Evolutionary conservation across 2,113 vertebrate species (phyloP), one percentile per base, ranked within the genome.

Genomic region (zebrafish (Danio rerio)): DNA sequence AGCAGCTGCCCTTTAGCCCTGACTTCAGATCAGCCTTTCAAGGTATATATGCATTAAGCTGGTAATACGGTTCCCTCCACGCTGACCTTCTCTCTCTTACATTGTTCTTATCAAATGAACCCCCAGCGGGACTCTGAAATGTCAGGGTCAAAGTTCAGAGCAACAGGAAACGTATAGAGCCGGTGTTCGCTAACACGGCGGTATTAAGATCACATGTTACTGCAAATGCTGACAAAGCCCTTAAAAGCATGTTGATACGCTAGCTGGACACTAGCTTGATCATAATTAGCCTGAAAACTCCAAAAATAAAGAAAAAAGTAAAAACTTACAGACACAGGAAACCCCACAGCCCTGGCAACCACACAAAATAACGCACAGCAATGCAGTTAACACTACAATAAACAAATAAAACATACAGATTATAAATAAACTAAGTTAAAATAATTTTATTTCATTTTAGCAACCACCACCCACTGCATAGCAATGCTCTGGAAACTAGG

Each of bases 71-170:
- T 58, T 72, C 40, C 20, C 21, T 59, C 43, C n/a, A 45, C 73
- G 47, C 1, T 9, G 73, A 59, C 73, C 55, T 75, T 47, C 73
- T 75, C 55, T 75, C n/a, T 20, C 6, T 47, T 59, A 76, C 12
- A 5, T 18, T 76, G 55, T 61, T 43, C 40, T 59, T 45, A 76
- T 76, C 73, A 59, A 61, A 76, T 59, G 7, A 59, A 61, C n/a
- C n/a, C 55, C 13, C 55, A 9, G 10, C 2, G 56, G n/a, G 55
- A 75, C 42, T 13, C 40, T 75, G 42, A 75, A 75, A 59, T 76
- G 42, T 76, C n/a, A 61, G 40, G 73, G 73, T 75, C 55, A 76
- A 58, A 61, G 73, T 20, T 59, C 55, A 76, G 21, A 47, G 42
- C 42, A 75, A 47, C 6, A 42, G 7, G 7, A 75, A 20, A 75